These are phyloP conservation scores for Petrocephalus sullivani DNA, from an alignment of 2,797 vertebrate species.

Conservation along the genomic window DNA sequence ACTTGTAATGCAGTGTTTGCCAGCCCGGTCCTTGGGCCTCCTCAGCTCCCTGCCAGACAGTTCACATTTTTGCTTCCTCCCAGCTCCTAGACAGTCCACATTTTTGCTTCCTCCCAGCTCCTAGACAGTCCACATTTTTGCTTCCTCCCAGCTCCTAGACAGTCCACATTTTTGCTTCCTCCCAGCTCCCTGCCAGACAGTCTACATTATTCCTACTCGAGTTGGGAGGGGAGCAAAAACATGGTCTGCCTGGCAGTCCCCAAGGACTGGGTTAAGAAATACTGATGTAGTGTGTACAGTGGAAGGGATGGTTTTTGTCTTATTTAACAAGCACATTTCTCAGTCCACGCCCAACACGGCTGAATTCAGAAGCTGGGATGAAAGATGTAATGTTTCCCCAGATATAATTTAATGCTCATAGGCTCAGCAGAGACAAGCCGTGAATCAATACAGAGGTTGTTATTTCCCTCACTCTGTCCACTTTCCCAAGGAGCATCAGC, in stretches of 20 bases:
- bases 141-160: not conserved
- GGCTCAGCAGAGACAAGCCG: not conserved
- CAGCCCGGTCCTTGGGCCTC: not conserved
- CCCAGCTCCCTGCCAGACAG: not conserved
- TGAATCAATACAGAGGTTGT: constrained; percentile 14
- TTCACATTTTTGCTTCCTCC: not conserved
- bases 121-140: not conserved
- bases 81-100: not conserved
- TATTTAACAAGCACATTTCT: not conserved
- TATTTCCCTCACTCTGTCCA: not conserved
- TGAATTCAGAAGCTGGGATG: not conserved
- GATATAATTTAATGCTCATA: not conserved
- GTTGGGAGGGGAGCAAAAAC: not conserved
- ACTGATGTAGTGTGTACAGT: not conserved
- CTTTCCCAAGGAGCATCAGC: not conserved
- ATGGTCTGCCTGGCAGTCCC: not conserved
- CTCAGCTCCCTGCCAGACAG: not conserved
- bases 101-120: not conserved
- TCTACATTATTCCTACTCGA: not conserved
- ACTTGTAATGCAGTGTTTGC: not conserved
- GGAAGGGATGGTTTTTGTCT: not conserved
- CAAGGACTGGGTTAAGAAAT: not conserved
- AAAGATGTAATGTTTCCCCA: not conserved
- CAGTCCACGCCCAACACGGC: not conserved
- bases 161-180: not conserved